Evolutionary conservation across 2,888 invertebrate genomes (phyloP), one percentile per base, ranked within the genome.

Genomic region (Sinohyriopsis cumingii): DNA sequence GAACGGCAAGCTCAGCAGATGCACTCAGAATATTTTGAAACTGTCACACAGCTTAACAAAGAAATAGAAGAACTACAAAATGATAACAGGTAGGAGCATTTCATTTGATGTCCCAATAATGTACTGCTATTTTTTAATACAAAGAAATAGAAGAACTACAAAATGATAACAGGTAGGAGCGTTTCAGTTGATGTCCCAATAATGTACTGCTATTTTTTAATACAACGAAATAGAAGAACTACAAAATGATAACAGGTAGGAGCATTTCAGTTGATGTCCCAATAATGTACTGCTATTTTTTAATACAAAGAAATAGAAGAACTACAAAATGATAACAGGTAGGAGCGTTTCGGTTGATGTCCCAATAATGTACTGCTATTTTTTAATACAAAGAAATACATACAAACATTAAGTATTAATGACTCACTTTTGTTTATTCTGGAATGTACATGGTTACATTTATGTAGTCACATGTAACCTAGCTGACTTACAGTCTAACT

Each of bases 1-100:
- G 86, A 87, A 74, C 80, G 84, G 45, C 87, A 87, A 68, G 86
- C 86, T 22, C 80, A 82, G 33, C 83, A 86, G 86, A 82, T 85
- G 72, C 83, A 84, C 74, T 78, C 78, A 45, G 84, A 88, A 76
- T 89, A 88, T 73, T 79, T 79, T 67, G 78, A 83, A 64, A 85
- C 87, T 54, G 86, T 88, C 20, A 73, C 82, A n/a, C 80, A 82
- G 4, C 69, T 88, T 57, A 87, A 86, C 65, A 75, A 71, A 63
- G 86, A 88, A 71, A 68, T 88, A 59, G 82, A 82, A 55, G 78
- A 80, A 33, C 77, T 87, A 57, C 87, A 87, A 65, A 75, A 77
- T 63, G 85, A 89, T 19, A 80, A 88, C 54, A 81, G 84, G 86
- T 86, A 72, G 69, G 62, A 25, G 22, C 9, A 56, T 22, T 63